Evolutionary conservation across 2,888 invertebrate genomes (phyloP), one percentile per base, ranked within the genome.

Genomic region (Apodemia mormo): DNA sequence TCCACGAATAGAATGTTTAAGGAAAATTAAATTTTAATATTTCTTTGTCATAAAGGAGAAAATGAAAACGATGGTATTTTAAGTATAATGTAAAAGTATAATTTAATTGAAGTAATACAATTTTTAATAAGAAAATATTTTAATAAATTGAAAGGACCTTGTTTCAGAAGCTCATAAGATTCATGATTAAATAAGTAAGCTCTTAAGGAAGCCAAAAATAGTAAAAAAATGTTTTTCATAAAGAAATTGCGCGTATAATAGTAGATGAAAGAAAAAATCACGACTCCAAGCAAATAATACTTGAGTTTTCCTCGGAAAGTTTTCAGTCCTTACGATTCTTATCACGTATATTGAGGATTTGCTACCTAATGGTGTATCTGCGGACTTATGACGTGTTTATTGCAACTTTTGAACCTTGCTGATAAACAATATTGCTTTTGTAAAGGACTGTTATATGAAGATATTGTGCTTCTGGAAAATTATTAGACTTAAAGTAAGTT

Each of bases 311-410:
- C 37, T 49, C 64, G 65, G 65, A 68, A 49, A 65, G 37, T 52
- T 65, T 37, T 29, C 68, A 68, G 65, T 65, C 37, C 58, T 58
- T 64, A 33, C 65, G 33, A 76, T 79, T 77, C 78, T 45, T 56
- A 70, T 73, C 79, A 76, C 79, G 79, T 79, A 76, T 68, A 70
- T 74, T 70, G 74, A 74, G 77, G 74, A 78, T 76, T 76, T 77
- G 71, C 75, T 75, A 71, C 76, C 70, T 70, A 72, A 70, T 68
- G 54, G 65, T 65, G 68, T 68, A 68, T 68, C 68, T 65, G 66
- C 70, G 70, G 70, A 70, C 79, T 88, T 86, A 88, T 85, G 81
- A 84, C 81, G 86, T 88, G 89, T 88, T 88, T 88, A 89, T 84
- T 80, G 83, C 80, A 74, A 77, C 79, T 82, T 81, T 75, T 79